Percentiles rank a stretch among this genome's conserved stretches.
phyloP scores from a whole-genome alignment of 92 coral and sea anemone genomes.

The Bergia puertoricense region DNA sequence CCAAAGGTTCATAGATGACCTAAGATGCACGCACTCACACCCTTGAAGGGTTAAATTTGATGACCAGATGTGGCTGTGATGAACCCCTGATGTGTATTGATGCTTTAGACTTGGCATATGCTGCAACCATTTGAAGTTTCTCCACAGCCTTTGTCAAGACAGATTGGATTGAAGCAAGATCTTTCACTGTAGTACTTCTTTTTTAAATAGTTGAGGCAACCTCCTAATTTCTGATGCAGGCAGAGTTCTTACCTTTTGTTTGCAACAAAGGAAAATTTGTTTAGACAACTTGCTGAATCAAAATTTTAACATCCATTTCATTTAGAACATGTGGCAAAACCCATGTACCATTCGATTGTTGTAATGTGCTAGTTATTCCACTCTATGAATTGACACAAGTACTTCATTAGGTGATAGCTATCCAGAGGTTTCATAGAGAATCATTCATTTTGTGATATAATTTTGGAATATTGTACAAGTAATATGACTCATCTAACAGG shows the following conservation, averaged over 20 bases:
- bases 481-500: constrained; percentile 63
- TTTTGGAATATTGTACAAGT: constrained; percentile 27
- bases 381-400: background rate
- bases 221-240: background rate
- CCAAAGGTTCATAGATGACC: constrained; percentile 52
- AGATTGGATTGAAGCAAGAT: constrained; percentile 35
- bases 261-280: background rate
- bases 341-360: background rate
- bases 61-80: constrained; percentile 46
- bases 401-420: background rate
- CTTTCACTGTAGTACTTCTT: constrained; percentile 29
- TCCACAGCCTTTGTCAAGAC: constrained; percentile 29
- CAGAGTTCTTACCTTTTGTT: background rate
- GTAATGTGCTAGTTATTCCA: background rate
- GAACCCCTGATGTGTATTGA: constrained; percentile 41
- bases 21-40: constrained; percentile 46
- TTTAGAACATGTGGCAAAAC: too few species aligned
- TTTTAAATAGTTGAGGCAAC: constrained; percentile 2
- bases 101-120: constrained; percentile 26
- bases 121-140: constrained; percentile 40
- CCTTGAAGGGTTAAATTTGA: constrained; percentile 42
- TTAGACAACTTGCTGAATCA: background rate
- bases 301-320: background rate
- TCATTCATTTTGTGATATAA: background rate
- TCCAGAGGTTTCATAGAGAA: background rate